These are phyloP conservation scores for Polypterus senegalus DNA, from an alignment of 2,113 vertebrate species.

Conservation along the genomic window DNA sequence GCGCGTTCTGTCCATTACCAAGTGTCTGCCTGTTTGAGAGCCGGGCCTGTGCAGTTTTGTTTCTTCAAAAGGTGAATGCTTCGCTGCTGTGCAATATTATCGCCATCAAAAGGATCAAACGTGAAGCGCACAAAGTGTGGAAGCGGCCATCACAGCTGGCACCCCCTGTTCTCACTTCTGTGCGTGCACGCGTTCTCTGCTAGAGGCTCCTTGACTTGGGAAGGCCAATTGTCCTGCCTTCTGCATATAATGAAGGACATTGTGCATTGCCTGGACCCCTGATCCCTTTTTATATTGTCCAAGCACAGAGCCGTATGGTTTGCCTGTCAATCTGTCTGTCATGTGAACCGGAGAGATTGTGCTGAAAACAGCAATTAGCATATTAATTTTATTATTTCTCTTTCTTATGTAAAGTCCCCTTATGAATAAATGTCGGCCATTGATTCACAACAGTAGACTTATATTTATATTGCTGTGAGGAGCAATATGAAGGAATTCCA, in stretches of 20 bases:
- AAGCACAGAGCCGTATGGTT: constrained; percentile 28
- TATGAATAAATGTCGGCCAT: neutral
- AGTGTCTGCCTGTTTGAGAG: no score
- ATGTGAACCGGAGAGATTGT: constrained; percentile 27
- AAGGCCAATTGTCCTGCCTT: constrained; percentile 39
- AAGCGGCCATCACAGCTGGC: constrained; percentile 41
- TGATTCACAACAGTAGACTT: neutral
- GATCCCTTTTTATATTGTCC: constrained; percentile 30
- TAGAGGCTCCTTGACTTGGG: constrained; percentile 47
- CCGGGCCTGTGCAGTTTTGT: no score
- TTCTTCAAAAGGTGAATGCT: no score
- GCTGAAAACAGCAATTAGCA: constrained; percentile 18
- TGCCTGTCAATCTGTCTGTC: constrained; percentile 26
- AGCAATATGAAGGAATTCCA: neutral
- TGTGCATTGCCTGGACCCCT: constrained; percentile 31
- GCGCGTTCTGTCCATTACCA: no score
- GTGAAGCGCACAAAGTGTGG: constrained; percentile 3
- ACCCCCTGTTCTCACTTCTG: constrained; percentile 46
- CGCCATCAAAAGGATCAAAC: constrained; percentile 4
- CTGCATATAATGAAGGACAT: constrained; percentile 39
- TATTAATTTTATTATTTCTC: constrained; percentile 22
- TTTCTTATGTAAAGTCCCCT: neutral
- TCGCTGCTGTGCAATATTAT: neutral
- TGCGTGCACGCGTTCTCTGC: constrained; percentile 44
- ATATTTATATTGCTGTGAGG: neutral